phyloP scores from a whole-genome alignment of 2,797 vertebrate genomes.

The Pantherophis alleghaniensis region DNA sequence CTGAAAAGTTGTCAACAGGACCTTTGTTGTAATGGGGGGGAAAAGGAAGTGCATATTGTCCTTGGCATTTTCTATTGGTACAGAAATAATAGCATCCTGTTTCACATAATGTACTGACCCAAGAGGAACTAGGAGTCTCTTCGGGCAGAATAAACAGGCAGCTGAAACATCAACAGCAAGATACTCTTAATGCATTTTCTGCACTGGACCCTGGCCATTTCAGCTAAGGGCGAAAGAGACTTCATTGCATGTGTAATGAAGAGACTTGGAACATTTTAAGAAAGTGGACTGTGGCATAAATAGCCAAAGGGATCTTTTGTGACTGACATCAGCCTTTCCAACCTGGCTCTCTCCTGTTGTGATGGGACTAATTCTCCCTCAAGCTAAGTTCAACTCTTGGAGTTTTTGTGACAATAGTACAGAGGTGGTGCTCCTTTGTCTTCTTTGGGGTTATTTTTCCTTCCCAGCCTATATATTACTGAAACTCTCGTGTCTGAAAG shows the following conservation, averaged over 20 bases:
- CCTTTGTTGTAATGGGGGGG: not conserved
- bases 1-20: conserved; percentile 18
- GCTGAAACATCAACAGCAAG: conserved; percentile 19
- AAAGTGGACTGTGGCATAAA: not conserved
- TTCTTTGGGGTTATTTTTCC: not conserved
- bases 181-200: not conserved
- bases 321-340: not conserved
- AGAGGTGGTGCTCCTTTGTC: not conserved
- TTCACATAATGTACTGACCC: not conserved
- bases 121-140: not conserved
- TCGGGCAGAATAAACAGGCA: conserved; percentile 13
- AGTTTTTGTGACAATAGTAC: not conserved
- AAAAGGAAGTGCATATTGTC: conserved; percentile 41
- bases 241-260: not conserved
- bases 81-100: not conserved
- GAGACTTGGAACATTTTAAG: not conserved
- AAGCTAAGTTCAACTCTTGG: not conserved
- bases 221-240: not conserved
- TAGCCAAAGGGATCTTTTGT: not conserved
- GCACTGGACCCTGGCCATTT: not conserved
- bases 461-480: not conserved
- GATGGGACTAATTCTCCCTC: not conserved
- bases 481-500: not conserved
- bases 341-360: not conserved
- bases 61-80: conserved; percentile 53